These are phyloP conservation scores for Rhegmatorhina hoffmannsi DNA, from an alignment of 2,113 vertebrate species.

Conservation along the genomic window DNA sequence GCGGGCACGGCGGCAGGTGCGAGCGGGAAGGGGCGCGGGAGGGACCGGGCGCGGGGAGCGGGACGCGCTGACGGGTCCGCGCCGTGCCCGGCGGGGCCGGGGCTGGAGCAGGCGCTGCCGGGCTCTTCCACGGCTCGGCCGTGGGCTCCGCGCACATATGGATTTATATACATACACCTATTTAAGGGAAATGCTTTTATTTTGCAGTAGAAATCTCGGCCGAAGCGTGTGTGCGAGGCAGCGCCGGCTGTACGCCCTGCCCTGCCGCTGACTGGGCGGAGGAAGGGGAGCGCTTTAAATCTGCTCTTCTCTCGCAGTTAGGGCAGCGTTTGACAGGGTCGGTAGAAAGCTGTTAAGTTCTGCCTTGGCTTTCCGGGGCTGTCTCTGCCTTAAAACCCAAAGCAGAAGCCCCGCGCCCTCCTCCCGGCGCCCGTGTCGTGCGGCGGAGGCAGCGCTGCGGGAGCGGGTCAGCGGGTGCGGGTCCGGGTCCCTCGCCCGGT, in stretches of 20 bases:
- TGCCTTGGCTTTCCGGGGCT: accelerated
- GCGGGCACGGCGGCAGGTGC: not conserved
- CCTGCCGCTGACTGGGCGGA: not conserved
- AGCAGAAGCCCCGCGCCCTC: not conserved
- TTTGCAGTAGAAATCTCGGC: not conserved
- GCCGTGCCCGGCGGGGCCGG: not conserved
- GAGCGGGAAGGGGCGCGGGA: not conserved
- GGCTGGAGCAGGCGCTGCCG: not conserved
- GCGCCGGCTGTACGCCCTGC: not conserved
- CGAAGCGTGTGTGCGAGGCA: not conserved
- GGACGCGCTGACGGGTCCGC: not conserved
- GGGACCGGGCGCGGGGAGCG: not conserved
- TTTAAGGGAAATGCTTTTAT: not conserved
- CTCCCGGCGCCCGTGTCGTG: too few relatives aligned
- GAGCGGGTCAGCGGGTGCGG: not conserved
- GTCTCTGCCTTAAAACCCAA: not conserved
- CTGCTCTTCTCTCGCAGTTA: not conserved
- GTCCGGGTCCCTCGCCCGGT: too few relatives aligned
- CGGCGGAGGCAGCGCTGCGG: not conserved
- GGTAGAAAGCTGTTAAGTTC: not conserved
- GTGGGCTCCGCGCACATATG: not conserved
- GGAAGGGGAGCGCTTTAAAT: not conserved
- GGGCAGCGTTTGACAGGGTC: not conserved
- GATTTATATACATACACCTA: not conserved
- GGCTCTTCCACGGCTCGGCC: not conserved